These are phyloP conservation scores for Lamellibrachia columna DNA, from an alignment of 2,888 invertebrate species.

Conservation along the genomic window DNA sequence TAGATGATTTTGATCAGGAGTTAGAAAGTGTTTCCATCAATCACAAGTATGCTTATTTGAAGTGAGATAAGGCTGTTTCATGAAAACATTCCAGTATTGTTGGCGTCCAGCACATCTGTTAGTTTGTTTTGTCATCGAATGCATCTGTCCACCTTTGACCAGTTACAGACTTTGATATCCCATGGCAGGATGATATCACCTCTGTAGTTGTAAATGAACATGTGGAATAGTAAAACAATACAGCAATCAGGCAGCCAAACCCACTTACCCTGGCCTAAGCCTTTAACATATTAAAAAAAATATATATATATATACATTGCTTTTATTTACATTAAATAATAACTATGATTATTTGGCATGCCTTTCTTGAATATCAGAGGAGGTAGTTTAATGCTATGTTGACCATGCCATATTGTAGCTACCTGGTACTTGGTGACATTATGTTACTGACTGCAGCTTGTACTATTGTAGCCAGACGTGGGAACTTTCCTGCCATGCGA, in stretches of 20 bases:
- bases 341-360: neutral
- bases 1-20: too few species aligned
- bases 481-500: neutral
- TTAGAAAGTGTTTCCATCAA: too few species aligned
- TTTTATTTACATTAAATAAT: neutral
- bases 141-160: constrained; percentile 6
- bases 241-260: neutral
- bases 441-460: neutral
- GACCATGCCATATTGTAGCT: neutral
- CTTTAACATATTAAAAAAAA: too few species aligned
- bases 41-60: neutral
- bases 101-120: neutral
- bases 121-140: neutral
- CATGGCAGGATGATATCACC: neutral
- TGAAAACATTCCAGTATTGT: neutral
- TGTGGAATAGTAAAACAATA: neutral
- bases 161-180: neutral
- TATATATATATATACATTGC: too few species aligned
- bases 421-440: neutral
- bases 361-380: neutral
- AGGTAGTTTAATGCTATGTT: neutral
- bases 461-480: neutral
- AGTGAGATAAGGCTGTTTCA: neutral
- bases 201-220: neutral
- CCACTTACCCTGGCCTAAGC: too few species aligned